Conservation (phyloP, 1,140 invertebrate species). For the Carposina sasakii region DNA sequence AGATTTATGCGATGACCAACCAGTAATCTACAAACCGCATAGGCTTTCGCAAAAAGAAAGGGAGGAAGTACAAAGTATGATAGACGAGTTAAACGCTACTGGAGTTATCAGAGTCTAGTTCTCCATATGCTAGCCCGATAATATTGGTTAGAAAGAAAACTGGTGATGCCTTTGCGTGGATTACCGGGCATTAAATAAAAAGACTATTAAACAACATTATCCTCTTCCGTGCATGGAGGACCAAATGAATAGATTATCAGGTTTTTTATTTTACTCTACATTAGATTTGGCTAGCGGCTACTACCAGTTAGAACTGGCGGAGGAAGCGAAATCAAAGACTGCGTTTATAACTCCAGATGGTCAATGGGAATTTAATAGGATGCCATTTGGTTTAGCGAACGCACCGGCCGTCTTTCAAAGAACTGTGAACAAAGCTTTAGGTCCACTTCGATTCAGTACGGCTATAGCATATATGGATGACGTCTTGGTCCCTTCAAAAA, state of each 20-base stretch:
- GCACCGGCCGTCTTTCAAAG: conserved; percentile 34
- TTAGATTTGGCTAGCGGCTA: conserved; percentile 11
- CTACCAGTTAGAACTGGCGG: conserved; percentile 28
- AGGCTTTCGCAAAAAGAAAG: conserved; percentile 1
- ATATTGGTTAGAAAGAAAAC: conserved; percentile 37
- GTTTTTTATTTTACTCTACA: background rate
- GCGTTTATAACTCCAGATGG: conserved; percentile 39
- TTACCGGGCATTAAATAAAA: conserved; percentile 9
- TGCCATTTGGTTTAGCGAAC: conserved; percentile 35
- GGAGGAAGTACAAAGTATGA: conserved; percentile 7
- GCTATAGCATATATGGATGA: conserved; percentile 38
- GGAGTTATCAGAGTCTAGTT: conserved; percentile 28
- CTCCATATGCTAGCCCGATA: conserved; percentile 26
- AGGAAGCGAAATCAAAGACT: conserved; percentile 27
- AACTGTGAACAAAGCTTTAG: conserved; percentile 27
- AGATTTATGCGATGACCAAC: conserved; percentile 8
- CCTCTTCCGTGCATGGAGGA: conserved; percentile 11
- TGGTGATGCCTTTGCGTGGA: conserved; percentile 33
- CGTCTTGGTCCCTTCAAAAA: conserved; percentile 36
- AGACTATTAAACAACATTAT: conserved; percentile 10
- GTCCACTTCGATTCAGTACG: conserved; percentile 8
- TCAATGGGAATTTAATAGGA: conserved; percentile 32
- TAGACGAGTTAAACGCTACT: conserved; percentile 16
- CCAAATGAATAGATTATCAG: conserved; percentile 8
- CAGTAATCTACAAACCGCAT: conserved; percentile 7